These are phyloP conservation scores for Apeltes quadracus DNA, from an alignment of 2,113 vertebrate species.

Conservation along the genomic window DNA sequence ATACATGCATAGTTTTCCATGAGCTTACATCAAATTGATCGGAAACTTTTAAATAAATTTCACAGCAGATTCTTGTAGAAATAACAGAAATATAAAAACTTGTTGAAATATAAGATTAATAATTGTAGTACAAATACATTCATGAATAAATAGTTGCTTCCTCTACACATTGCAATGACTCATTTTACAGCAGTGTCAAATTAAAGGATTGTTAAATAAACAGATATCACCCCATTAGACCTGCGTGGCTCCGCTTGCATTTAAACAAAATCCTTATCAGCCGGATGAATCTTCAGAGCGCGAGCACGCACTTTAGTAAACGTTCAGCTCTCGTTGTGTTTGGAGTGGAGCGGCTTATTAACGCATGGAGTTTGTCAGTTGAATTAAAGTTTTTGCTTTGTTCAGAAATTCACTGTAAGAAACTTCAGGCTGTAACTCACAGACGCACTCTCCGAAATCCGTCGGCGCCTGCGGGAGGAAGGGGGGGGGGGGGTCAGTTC, in stretches of 20 bases:
- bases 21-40: constrained; percentile 38
- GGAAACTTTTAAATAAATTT: constrained; percentile 47
- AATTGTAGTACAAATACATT: constrained; percentile 2
- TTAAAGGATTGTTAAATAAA: constrained; percentile 13
- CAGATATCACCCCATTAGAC: neutral
- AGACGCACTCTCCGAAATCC: neutral
- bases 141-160: neutral
- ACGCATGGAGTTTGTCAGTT: neutral
- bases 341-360: too few relatives aligned
- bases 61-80: constrained; percentile 7
- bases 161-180: constrained; percentile 4
- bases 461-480: constrained; percentile 9
- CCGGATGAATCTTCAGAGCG: neutral
- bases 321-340: too few relatives aligned
- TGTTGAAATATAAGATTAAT: neutral
- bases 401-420: neutral
- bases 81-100: neutral
- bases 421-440: neutral
- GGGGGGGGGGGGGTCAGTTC: neutral
- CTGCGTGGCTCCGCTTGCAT: neutral
- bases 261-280: neutral
- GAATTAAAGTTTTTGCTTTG: fast-evolving
- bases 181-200: constrained; percentile 45
- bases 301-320: too few relatives aligned
- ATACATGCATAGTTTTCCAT: constrained; percentile 25